phyloP scores from a whole-genome alignment of 2,113 vertebrate species.

The Gasterosteus nipponicus region DNA sequence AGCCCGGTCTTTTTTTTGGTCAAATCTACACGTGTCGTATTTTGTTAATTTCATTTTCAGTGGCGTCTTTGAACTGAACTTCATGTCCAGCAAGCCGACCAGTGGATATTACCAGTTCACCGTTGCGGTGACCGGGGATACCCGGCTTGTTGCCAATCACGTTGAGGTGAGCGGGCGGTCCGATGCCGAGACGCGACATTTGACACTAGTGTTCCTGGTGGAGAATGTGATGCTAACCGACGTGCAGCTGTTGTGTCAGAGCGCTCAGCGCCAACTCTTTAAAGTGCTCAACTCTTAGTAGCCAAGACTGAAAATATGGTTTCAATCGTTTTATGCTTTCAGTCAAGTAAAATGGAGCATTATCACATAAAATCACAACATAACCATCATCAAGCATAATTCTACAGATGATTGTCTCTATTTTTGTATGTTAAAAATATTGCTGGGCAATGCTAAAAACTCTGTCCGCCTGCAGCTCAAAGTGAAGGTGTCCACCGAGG shows the following conservation, averaged over 20 bases:
- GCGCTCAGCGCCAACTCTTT: background rate
- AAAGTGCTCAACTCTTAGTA: background rate
- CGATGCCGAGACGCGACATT: background rate
- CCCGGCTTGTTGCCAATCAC: constrained; percentile 89
- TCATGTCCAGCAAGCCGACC: constrained; percentile 90
- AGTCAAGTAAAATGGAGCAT: background rate
- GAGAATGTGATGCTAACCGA: background rate
- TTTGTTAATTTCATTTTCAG: constrained; percentile 73
- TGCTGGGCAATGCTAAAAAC: no score
- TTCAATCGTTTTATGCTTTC: background rate
- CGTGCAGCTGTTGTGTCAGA: background rate
- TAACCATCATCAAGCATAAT: no score
- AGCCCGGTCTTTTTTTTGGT: background rate
- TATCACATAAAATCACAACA: background rate
- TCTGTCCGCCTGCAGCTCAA: constrained; percentile 84
- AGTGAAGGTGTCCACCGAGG: constrained; percentile 97
- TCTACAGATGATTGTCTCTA: no score
- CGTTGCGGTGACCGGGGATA: constrained; percentile 89
- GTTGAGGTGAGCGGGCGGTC: constrained; percentile 84
- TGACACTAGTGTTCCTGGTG: background rate
- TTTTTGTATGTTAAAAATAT: no score
- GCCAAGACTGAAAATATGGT: background rate
- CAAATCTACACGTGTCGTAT: background rate
- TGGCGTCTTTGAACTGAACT: constrained; percentile 93
- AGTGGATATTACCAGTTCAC: constrained; percentile 97